A percentile compares a stretch with the other conserved stretches of the same genome.
These are phyloP conservation scores for cattle (Bos taurus) DNA, from an alignment of 2,113 vertebrate genomes.

Conservation along the genomic window ARS-UCD2.0 NC_037333.1:20354501-20355000, in stretches of 20 bases:
- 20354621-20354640: not conserved
- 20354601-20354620: not conserved
- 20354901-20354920: not conserved
- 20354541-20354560: not conserved
- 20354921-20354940: not conserved
- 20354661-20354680: not conserved
- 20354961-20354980: not conserved
- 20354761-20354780: not conserved
- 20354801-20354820: not conserved
- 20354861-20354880: constrained; percentile 13
- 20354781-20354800: not conserved
- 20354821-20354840: not conserved
- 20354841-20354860: not conserved
- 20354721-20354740: not conserved
- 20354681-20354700: not conserved
- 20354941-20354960: not conserved
- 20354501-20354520: not conserved
- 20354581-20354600: not conserved
- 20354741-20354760: not conserved
- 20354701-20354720: not conserved
- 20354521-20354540: not conserved
- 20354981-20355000: not conserved
- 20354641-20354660: not conserved
- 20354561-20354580: not conserved
- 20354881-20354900: not conserved